Base-by-base conservation (phyloP, 2,888 invertebrate genomes). In the Drosophila heteroneura region DNA sequence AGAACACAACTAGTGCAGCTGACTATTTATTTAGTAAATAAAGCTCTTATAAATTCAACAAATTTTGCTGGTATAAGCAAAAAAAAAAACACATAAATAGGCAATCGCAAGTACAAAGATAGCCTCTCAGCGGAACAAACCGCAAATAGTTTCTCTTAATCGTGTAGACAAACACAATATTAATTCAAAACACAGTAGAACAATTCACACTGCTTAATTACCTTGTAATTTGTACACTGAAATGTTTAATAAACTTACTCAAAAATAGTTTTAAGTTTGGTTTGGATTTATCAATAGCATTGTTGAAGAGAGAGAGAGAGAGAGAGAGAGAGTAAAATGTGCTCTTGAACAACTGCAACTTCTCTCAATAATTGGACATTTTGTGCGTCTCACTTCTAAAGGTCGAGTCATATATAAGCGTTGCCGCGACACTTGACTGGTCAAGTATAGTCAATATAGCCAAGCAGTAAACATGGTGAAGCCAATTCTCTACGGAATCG, bases 401-500 rank as follows among this genome's bases (percentile, higher is more conserved):
- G 12, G 28, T 49, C 19, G 33, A 1, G 3, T 14, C 14, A 10
- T 51, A 35, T 58, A 71, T 51, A 69, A 70, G 19, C n/a, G 5
- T 6, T 35, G 22, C 0, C 3, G 3, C 19, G 6, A 16, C 6
- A 12, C n/a, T 16, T 37, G 5, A 0, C n/a, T 14, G 10, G 22
- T 44, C 39, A 74, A 61, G 76, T 47, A 26, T 14, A 19, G 22
- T 58, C 30, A 1, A 58, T 28, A 28, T 19, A 39, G 19, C 30
- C 22, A 53, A 12, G 6, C 32, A 28, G 19, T 35, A 54, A 63
- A 58, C 26, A 90, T 91, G 91, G 73, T 60, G 22, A 86, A 89
- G 67, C 44, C 73, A 30, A 72, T 76, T 56, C 76, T 91, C 1
- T 88, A 92, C 60, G 92, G 92, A 37, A 30, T 75, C 30, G 74